A percentile compares a stretch with the other conserved stretches of the same genome.
Conservation (phyloP, 2,113 vertebrate species). For the Solea solea region DNA sequence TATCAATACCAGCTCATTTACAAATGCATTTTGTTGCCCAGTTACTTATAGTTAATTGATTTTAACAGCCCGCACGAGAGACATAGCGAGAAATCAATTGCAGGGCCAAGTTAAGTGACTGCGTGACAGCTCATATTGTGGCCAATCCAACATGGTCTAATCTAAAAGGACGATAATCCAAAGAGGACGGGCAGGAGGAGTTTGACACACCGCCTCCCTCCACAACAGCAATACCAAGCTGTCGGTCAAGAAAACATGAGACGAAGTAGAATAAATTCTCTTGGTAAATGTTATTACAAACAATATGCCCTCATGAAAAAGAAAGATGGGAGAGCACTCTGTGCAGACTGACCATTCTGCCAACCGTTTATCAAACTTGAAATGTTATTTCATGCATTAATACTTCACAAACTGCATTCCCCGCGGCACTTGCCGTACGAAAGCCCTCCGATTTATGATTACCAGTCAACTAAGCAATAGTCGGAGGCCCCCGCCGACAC, state of each 20-base stretch:
- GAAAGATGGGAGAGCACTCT: conserved; percentile 71
- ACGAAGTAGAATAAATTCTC: conserved; percentile 71
- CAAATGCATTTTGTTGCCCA: conserved; percentile 67
- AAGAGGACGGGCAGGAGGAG: conserved; percentile 38
- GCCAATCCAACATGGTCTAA: conserved; percentile 51
- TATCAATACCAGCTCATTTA: conserved; percentile 75
- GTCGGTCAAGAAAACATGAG: conserved; percentile 65
- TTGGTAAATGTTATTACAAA: conserved; percentile 80
- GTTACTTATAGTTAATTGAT: conserved; percentile 77
- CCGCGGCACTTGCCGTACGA: conserved; percentile 65
- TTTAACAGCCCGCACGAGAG: conserved; percentile 66
- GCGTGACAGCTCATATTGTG: conserved; percentile 64
- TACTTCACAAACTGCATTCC: conserved; percentile 73
- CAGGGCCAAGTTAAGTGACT: conserved; percentile 67
- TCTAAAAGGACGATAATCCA: conserved; percentile 67
- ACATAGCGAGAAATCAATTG: conserved; percentile 72
- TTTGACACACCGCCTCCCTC: conserved; percentile 39
- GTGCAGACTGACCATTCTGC: conserved; percentile 62
- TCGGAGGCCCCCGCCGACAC: conserved; percentile 66
- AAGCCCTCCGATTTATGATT: conserved; percentile 79
- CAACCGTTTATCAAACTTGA: conserved; percentile 80
- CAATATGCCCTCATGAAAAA: conserved; percentile 64
- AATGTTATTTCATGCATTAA: conserved; percentile 86
- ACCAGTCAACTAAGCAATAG: conserved; percentile 79
- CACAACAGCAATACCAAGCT: conserved; percentile 43